These are phyloP conservation scores for Chrysotoxum bicinctum DNA, from an alignment of 2,888 invertebrate genomes.

Conservation along the genomic window DNA sequence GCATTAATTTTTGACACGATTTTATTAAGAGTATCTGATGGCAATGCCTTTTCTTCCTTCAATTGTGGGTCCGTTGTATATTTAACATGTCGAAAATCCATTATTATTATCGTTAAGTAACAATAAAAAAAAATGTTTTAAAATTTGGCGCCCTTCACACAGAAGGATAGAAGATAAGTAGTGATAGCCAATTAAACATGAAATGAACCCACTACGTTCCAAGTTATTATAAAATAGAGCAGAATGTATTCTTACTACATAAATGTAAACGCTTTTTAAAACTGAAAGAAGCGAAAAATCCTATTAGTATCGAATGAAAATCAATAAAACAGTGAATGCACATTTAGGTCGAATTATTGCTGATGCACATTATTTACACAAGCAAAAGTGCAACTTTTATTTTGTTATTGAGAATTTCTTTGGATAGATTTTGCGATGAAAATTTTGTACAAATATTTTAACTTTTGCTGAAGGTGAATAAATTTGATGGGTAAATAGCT, in stretches of 20 bases:
- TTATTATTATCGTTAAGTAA: too few species aligned
- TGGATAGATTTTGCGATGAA: not conserved
- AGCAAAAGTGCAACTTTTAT: not conserved
- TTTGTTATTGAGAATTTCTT: not conserved
- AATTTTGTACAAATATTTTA: not conserved
- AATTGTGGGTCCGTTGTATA: too few species aligned
- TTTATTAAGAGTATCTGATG: too few species aligned
- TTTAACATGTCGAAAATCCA: too few species aligned
- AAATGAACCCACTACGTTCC: not conserved
- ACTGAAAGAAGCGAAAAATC: not conserved
- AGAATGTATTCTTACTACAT: not conserved
- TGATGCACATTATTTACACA: not conserved
- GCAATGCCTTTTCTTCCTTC: too few species aligned
- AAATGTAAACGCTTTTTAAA: not conserved
- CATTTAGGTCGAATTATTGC: constrained; percentile 18
- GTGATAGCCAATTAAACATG: not conserved
- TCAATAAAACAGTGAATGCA: constrained; percentile 18
- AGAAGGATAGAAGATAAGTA: not conserved
- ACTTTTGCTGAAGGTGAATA: too few species aligned
- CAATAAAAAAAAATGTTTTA: too few species aligned
- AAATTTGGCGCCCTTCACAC: too few species aligned
- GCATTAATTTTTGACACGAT: too few species aligned
- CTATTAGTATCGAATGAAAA: constrained; percentile 1
- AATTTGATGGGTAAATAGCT: too few species aligned
- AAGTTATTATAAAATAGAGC: not conserved